Evolutionary conservation across 2,888 invertebrate genomes (phyloP).

Genomic region (Hemaris fuciformis): DNA sequence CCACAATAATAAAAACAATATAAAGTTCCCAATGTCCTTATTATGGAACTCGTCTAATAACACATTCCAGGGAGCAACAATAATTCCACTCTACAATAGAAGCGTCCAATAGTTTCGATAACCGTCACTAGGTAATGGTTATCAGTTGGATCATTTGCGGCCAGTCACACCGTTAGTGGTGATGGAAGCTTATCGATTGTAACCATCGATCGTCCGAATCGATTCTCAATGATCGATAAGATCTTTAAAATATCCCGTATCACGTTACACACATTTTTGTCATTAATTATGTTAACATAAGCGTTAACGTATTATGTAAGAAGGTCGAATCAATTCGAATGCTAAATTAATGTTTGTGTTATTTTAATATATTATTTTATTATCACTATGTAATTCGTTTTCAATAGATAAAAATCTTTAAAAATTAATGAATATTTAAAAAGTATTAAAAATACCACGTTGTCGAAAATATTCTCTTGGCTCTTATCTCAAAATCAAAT

Average conservation of each 20-base stretch:
- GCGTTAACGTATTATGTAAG: not conserved
- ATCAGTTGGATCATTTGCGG: conserved; percentile 12
- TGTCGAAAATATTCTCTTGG: not conserved
- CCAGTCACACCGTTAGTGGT: not conserved
- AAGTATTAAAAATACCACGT: not conserved
- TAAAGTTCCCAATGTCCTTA: not conserved
- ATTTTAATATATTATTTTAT: not conserved
- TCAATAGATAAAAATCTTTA: not conserved
- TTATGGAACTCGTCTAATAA: not conserved
- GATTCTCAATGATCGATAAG: not conserved
- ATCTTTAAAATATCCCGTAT: not conserved
- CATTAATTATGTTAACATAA: not conserved
- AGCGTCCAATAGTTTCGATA: conserved; percentile 3
- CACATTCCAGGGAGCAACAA: not conserved
- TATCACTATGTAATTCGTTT: not conserved
- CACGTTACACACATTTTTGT: not conserved
- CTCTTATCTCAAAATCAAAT: not conserved
- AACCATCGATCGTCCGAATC: not conserved
- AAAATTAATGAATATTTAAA: not conserved
- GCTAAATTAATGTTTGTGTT: not conserved
- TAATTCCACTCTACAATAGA: not conserved
- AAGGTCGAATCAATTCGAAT: not conserved
- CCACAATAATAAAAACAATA: too few species aligned
- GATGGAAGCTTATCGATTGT: not conserved
- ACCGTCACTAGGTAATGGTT: conserved; percentile 11